A percentile compares a stretch with the other conserved stretches of the same genome.
phyloP scores from a whole-genome alignment of 30 jellyfish, hydroid and myxozoan species.

The Chrysaora quinquecirrha region DNA sequence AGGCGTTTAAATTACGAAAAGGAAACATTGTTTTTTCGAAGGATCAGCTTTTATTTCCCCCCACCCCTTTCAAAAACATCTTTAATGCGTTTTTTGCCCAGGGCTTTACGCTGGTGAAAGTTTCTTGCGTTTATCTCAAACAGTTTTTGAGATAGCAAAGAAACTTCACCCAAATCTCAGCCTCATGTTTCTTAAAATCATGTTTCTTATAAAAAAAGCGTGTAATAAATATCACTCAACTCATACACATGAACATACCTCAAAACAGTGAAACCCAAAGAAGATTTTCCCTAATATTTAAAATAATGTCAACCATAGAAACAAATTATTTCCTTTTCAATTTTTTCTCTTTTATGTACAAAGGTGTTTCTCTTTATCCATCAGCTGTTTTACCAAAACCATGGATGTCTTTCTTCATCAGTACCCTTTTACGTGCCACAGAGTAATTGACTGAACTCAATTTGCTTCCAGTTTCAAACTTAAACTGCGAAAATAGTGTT shows the following conservation, averaged over 20 bases:
- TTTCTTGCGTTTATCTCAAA: not conserved
- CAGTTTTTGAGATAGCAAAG: no score
- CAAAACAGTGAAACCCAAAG: not conserved
- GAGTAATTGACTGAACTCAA: constrained; percentile 3
- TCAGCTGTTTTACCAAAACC: not conserved
- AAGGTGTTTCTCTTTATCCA: constrained; percentile 15
- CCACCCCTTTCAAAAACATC: not conserved
- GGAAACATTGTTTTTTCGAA: not conserved
- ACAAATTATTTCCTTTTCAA: constrained; percentile 3
- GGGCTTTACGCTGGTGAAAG: constrained; percentile 6
- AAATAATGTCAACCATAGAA: not conserved
- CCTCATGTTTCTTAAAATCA: no score
- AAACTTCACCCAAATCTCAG: no score
- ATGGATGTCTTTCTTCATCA: constrained; percentile 14
- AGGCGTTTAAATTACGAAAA: not conserved
- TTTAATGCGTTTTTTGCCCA: no score
- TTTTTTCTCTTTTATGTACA: constrained; percentile 2
- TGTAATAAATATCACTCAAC: not conserved
- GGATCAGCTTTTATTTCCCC: not conserved
- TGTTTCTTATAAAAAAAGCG: no score
- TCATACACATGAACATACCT: not conserved
- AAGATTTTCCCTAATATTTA: not conserved
- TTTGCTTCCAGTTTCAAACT: constrained; percentile 8
- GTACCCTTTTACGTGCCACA: not conserved
- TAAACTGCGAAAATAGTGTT: constrained; percentile 4